Evolutionary conservation across 2,797 vertebrate genomes (phyloP).

Genomic region (Hypotaenidia philippensis): DNA sequence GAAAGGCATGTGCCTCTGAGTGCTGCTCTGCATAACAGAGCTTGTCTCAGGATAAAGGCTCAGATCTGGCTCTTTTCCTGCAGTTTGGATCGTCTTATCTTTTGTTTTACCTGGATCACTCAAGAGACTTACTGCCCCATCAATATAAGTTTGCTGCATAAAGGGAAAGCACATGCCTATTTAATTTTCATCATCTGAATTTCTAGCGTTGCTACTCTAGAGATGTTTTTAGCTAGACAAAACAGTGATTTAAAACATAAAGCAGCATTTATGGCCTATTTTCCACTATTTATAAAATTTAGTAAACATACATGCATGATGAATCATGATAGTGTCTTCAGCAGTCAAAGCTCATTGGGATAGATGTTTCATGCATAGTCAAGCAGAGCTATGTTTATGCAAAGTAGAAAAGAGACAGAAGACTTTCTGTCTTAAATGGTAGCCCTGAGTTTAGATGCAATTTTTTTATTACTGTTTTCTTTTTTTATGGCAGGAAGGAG

Average conservation of each 20-base stretch:
- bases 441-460: neutral
- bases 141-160: neutral
- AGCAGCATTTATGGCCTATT: neutral
- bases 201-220: neutral
- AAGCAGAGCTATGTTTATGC: neutral
- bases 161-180: neutral
- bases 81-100: neutral
- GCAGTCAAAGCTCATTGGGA: slow-evolving; percentile 6
- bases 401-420: neutral
- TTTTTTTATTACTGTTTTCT: too few relatives aligned
- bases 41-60: neutral
- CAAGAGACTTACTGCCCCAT: neutral
- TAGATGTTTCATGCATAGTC: neutral
- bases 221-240: neutral
- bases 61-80: neutral
- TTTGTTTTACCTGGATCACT: neutral
- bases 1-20: neutral
- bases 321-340: neutral
- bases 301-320: neutral
- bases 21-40: neutral
- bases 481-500: neutral
- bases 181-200: neutral
- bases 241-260: slow-evolving; percentile 10
- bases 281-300: neutral
- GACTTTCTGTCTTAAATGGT: neutral